A percentile compares a stretch with the other conserved stretches of the same genome.
Evolutionary conservation across 2,113 vertebrate species (phyloP).

Genomic region (Pollimyrus isidori): DNA sequence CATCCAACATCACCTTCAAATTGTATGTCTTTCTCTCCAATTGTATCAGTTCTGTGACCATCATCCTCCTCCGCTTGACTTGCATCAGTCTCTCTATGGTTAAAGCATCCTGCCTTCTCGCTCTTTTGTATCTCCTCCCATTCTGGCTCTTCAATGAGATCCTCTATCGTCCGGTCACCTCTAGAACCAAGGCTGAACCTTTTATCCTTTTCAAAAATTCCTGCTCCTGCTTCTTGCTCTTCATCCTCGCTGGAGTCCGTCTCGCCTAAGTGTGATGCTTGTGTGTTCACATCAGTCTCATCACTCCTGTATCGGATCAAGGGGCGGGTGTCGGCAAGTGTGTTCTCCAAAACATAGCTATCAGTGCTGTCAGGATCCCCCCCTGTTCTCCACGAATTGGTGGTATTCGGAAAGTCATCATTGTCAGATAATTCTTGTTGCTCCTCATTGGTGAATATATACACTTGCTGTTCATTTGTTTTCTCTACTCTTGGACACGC

Average conservation of each 20-base stretch:
- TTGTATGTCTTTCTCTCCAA: neutral
- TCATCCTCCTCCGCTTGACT: neutral
- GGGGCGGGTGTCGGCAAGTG: conserved; percentile 59
- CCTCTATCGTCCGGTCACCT: conserved; percentile 60
- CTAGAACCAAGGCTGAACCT: conserved; percentile 36
- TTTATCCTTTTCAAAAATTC: conserved; percentile 36
- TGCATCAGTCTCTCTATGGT: conserved; percentile 19
- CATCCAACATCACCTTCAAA: neutral
- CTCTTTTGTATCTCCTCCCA: conserved; percentile 40
- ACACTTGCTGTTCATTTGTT: neutral
- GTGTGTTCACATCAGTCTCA: conserved; percentile 52
- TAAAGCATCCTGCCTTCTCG: conserved; percentile 28
- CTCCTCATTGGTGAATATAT: neutral
- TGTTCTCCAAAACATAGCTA: conserved; percentile 65
- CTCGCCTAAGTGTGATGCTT: conserved; percentile 44
- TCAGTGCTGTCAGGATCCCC: conserved; percentile 50
- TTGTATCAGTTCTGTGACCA: neutral
- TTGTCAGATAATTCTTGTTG: conserved; percentile 3
- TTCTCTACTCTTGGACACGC: neutral
- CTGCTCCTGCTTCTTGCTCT: conserved; percentile 34
- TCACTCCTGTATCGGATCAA: conserved; percentile 63
- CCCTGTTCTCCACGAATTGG: conserved; percentile 50
- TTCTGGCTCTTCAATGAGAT: conserved; percentile 58
- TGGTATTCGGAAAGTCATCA: conserved; percentile 51
- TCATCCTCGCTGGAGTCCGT: conserved; percentile 54